phyloP scores from a whole-genome alignment of 1,140 invertebrate genomes.

The Listronotus bonariensis region DNA sequence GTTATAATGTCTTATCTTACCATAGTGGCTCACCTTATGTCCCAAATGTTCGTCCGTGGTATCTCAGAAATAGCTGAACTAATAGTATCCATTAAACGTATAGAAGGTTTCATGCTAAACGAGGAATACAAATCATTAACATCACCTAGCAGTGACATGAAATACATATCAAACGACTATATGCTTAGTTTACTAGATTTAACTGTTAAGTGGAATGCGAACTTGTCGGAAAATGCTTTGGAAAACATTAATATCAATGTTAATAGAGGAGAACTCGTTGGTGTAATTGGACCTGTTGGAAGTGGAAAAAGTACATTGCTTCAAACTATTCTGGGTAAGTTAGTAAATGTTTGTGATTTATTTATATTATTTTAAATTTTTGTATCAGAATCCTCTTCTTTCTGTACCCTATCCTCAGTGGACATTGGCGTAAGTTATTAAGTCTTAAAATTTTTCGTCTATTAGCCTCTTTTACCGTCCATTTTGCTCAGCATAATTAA shows the following conservation, averaged over 20 bases:
- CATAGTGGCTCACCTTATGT: slow-evolving; percentile 67
- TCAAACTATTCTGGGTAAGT: slow-evolving; percentile 56
- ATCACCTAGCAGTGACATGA: slow-evolving; percentile 37
- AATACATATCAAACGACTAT: slow-evolving; percentile 18
- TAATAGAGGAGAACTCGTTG: slow-evolving; percentile 62
- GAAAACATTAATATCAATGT: slow-evolving; percentile 61
- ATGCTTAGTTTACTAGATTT: slow-evolving; percentile 52
- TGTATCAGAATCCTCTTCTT: too few relatives aligned
- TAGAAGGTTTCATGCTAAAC: slow-evolving; percentile 61
- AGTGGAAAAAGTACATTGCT: slow-evolving; percentile 63
- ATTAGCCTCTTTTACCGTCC: too few relatives aligned
- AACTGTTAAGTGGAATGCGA: slow-evolving; percentile 56
- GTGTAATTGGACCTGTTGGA: slow-evolving; percentile 68
- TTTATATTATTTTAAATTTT: too few relatives aligned
- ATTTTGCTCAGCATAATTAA: too few relatives aligned
- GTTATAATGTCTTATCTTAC: slow-evolving; percentile 69
- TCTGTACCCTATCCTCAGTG: too few relatives aligned
- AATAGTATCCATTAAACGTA: slow-evolving; percentile 64
- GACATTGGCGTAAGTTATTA: too few relatives aligned
- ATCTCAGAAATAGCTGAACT: slow-evolving; percentile 67
- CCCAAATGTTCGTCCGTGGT: slow-evolving; percentile 72
- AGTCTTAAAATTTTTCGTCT: too few relatives aligned
- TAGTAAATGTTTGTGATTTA: too few relatives aligned
- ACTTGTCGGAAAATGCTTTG: slow-evolving; percentile 52
- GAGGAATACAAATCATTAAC: slow-evolving; percentile 57